phyloP scores from a whole-genome alignment of 2,888 invertebrate species.

The Aplocera efformata region DNA sequence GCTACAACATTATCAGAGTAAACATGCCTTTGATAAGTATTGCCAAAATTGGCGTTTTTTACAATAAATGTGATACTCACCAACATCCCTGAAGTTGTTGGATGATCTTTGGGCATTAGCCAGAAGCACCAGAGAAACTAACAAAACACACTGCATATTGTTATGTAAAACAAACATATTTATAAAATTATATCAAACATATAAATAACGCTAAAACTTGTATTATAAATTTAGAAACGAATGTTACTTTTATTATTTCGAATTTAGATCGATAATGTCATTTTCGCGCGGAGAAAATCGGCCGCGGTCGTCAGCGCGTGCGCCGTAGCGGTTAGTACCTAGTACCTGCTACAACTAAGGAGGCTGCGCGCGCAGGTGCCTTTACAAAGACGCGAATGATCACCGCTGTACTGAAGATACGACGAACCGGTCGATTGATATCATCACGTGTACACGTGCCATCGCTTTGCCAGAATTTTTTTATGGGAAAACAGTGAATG shows the following conservation, averaged over 20 bases:
- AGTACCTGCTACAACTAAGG: slow-evolving; percentile 41
- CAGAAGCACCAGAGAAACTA: slow-evolving; percentile 65
- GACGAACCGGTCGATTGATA: slow-evolving; percentile 55
- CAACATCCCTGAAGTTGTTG: slow-evolving; percentile 61
- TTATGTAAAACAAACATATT: slow-evolving; percentile 47
- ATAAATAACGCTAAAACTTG: not conserved
- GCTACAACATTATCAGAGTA: too few relatives aligned
- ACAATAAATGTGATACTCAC: too few relatives aligned
- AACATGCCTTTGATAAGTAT: too few relatives aligned
- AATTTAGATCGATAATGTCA: slow-evolving; percentile 55
- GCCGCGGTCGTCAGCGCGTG: slow-evolving; percentile 54
- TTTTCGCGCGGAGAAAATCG: slow-evolving; percentile 57
- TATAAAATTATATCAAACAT: slow-evolving; percentile 2
- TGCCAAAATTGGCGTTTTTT: too few relatives aligned
- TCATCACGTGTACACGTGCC: slow-evolving; percentile 32
- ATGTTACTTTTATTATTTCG: slow-evolving; percentile 7
- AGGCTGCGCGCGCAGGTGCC: slow-evolving; percentile 50
- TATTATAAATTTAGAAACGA: not conserved
- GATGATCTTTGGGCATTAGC: slow-evolving; percentile 69
- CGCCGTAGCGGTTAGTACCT: slow-evolving; percentile 56
- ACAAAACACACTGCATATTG: slow-evolving; percentile 60
- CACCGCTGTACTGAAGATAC: slow-evolving; percentile 15
- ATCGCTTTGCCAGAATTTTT: too few relatives aligned
- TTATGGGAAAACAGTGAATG: too few relatives aligned
- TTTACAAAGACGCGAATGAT: slow-evolving; percentile 40